Conservation (phyloP, 2,113 vertebrate species). For the Hippocampus guttulatus region DNA sequence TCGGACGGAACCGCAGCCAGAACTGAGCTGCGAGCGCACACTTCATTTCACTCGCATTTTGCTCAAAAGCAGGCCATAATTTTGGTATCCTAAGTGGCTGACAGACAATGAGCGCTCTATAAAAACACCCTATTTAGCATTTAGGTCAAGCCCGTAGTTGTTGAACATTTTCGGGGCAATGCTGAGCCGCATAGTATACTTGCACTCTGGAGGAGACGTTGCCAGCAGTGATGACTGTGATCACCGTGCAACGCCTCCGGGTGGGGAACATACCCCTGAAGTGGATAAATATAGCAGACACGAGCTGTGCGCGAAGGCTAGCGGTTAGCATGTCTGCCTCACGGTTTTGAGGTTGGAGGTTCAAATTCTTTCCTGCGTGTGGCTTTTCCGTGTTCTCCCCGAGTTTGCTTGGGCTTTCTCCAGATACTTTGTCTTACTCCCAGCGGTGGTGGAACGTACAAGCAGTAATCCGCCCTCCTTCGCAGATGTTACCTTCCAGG, state of each 20-base stretch:
- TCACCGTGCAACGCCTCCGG: not conserved
- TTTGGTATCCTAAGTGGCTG: constrained; percentile 3
- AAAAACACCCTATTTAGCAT: constrained; percentile 5
- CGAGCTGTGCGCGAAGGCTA: not conserved
- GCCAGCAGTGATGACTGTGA: constrained; percentile 7
- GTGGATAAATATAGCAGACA: not conserved
- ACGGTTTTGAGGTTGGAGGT: not conserved
- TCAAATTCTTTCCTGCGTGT: not conserved
- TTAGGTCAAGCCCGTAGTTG: constrained; percentile 1
- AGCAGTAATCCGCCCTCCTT: too few species aligned
- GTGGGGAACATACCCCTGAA: not conserved
- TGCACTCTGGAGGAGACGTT: not conserved
- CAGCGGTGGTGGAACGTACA: too few species aligned
- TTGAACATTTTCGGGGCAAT: constrained; percentile 3
- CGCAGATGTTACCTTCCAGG: too few species aligned
- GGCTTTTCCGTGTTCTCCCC: too few species aligned
- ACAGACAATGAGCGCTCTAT: constrained; percentile 1
- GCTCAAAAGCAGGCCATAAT: not conserved
- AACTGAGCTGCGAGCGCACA: not conserved
- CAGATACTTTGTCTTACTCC: too few species aligned
- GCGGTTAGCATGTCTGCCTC: not conserved
- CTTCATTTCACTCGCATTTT: not conserved
- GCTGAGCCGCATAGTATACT: not conserved
- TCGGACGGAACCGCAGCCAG: constrained; percentile 34
- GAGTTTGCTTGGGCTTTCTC: too few species aligned